Base-by-base conservation (phyloP, 2,888 invertebrate genomes). In the Coremacera marginata region DNA sequence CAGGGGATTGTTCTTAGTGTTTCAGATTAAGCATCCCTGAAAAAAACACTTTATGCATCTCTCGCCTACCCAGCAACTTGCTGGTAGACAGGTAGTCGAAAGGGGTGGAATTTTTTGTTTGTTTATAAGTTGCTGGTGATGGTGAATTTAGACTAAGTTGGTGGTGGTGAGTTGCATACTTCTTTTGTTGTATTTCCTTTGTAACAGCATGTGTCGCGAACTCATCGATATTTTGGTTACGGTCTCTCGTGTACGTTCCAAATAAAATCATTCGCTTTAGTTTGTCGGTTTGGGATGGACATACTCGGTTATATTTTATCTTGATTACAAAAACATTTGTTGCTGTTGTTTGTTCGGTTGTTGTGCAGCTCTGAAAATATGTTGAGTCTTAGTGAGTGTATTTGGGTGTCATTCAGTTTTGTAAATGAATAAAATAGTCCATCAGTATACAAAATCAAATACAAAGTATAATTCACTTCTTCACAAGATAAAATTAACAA, bases 251-350 rank as follows among this genome's bases (percentile, higher is more conserved):
- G 31, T 11, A 4, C 67, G n/a, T 37, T 37, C 19, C 37, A 37
- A 19, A 37, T 44, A 16, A 67, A 79, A 65, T 81, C 79, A 86
- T 86, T 86, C 85, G 84, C 79, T 83, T 84, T 82, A 83, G 82
- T 81, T 77, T 81, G 84, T 84, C 85, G 82, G 82, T 84, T 82
- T 84, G 77, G 83, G 79, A 84, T 82, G 84, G 87, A 84, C 80
- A 82, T 84, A 83, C 31, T 79, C 79, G 71, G 60, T 57, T 75
- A 34, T 5, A 44, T 4, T 4, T 22, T 9, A 5, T 19, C 9
- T 11, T 8, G 49, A 68, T 37, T 74, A 57, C 9, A 49, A 14
- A 49, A 60, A 60, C 14, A 60, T 25, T 60, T 22, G 8, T 27
- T 57, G 27, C 22, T 27, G 5, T 60, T 27, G 19, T 25, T 7